These are phyloP conservation scores for Actinia equina DNA, from an alignment of 64 coral and sea anemone species.

Conservation along the genomic window DNA sequence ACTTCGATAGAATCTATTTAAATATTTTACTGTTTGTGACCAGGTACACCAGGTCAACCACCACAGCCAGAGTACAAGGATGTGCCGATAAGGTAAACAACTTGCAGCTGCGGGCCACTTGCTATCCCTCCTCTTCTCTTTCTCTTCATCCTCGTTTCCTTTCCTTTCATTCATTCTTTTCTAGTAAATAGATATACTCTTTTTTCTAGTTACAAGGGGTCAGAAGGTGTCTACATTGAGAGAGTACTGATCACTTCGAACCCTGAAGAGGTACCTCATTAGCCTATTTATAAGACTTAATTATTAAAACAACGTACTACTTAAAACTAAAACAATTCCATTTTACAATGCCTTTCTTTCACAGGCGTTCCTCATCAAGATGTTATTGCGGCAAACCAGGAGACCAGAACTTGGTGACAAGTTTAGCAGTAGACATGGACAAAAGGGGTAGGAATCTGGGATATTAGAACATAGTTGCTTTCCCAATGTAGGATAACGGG, in stretches of 20 bases:
- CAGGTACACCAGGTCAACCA: slow-evolving; percentile 65
- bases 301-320: too few species aligned
- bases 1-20: not conserved
- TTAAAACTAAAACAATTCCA: too few species aligned
- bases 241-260: slow-evolving; percentile 92
- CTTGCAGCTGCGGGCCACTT: too few species aligned
- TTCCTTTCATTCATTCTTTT: not conserved
- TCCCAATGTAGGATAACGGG: too few species aligned
- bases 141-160: not conserved
- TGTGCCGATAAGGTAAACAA: slow-evolving; percentile 73
- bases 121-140: too few species aligned
- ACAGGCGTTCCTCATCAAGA: slow-evolving; percentile 92
- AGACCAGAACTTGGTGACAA: slow-evolving; percentile 97
- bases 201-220: slow-evolving; percentile 80
- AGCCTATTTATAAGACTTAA: too few species aligned
- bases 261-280: slow-evolving; percentile 73
- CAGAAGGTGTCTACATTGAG: slow-evolving; percentile 80
- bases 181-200: not conserved
- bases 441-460: slow-evolving; percentile 65
- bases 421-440: slow-evolving; percentile 96
- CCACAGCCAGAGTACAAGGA: slow-evolving; percentile 83
- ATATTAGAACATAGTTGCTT: too few species aligned
- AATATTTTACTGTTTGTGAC: not conserved
- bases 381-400: slow-evolving; percentile 82
- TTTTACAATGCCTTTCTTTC: not conserved